phyloP scores from a whole-genome alignment of 2,888 invertebrate species.

The Syritta pipiens region DNA sequence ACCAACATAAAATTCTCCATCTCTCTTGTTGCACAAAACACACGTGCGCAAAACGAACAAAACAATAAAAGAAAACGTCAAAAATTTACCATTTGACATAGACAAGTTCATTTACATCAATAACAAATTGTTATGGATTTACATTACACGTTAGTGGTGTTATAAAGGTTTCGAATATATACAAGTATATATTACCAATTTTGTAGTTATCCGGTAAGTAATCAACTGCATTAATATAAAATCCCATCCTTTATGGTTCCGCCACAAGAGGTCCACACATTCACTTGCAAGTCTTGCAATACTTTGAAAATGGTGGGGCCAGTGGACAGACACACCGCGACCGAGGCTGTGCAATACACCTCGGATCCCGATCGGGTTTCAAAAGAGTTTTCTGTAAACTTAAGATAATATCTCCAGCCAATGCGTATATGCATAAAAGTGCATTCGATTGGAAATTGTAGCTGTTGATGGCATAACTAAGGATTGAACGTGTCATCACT shows the following conservation, averaged over 20 bases:
- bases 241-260: too few species aligned
- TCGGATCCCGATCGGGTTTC: conserved; percentile 71
- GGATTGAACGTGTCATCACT: conserved; percentile 74
- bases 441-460: conserved; percentile 74
- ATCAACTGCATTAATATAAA: not conserved
- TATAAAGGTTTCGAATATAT: conserved; percentile 1
- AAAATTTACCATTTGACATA: conserved; percentile 18
- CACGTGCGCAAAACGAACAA: conserved; percentile 45
- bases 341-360: conserved; percentile 44
- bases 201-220: conserved; percentile 21
- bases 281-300: conserved; percentile 21
- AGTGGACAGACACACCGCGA: conserved; percentile 33
- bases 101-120: too few species aligned
- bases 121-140: not conserved
- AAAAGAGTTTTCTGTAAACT: conserved; percentile 74
- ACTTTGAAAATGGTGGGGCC: conserved; percentile 17
- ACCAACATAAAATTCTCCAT: not conserved
- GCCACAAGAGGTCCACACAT: not conserved
- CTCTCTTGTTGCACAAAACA: not conserved
- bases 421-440: conserved; percentile 73
- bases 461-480: conserved; percentile 74
- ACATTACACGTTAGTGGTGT: conserved; percentile 8
- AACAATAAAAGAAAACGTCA: conserved; percentile 50
- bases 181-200: conserved; percentile 2
- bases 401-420: conserved; percentile 76